Conservation (phyloP, 1,140 invertebrate genomes). For the Anastatus disparis region DNA sequence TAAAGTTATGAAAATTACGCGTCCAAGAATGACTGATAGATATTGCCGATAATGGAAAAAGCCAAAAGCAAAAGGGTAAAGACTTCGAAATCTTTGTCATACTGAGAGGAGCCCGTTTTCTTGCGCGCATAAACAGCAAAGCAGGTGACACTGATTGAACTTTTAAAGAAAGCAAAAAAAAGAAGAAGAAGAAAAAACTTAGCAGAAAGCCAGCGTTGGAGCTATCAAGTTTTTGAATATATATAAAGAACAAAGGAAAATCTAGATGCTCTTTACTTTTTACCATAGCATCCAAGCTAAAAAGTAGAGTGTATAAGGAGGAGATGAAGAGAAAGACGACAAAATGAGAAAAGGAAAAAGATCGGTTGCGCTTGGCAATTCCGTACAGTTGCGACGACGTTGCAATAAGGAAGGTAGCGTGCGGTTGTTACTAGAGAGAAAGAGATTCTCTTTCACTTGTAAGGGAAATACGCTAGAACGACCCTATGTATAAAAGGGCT, state of each 20-base stretch:
- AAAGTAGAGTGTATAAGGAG: not conserved
- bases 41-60: slow-evolving; percentile 23
- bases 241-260: not conserved
- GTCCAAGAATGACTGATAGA: slow-evolving; percentile 14
- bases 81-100: no score
- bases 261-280: not conserved
- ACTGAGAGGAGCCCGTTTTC: no score
- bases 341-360: not conserved
- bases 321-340: not conserved
- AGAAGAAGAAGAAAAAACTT: not conserved
- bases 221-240: not conserved
- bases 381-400: not conserved
- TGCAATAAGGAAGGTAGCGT: not conserved
- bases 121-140: no score
- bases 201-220: not conserved
- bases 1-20: slow-evolving; percentile 17
- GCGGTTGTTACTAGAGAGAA: not conserved
- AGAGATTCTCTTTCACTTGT: not conserved
- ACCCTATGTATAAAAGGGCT: slow-evolving; percentile 1
- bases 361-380: slow-evolving; percentile 9
- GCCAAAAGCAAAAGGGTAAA: not conserved
- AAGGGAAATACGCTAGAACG: not conserved
- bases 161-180: not conserved
- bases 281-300: not conserved
- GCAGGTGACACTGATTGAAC: slow-evolving; percentile 28